Evolutionary conservation across 2,113 vertebrate genomes (phyloP).

Genomic region (Centrocercus urophasianus): DNA sequence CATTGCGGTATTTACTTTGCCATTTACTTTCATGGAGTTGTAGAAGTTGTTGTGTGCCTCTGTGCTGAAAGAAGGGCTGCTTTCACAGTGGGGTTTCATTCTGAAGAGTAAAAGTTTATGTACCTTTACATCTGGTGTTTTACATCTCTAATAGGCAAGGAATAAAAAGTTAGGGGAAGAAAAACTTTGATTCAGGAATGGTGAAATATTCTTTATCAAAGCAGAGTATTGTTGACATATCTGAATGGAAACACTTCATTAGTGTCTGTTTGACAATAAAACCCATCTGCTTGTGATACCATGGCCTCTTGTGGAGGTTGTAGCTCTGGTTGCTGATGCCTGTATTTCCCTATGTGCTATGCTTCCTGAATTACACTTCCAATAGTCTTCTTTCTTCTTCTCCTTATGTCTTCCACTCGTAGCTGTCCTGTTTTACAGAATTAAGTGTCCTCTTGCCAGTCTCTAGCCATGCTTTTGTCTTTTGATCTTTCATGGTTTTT

Average conservation of each 20-base stretch:
- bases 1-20: neutral
- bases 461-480: neutral
- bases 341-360: accelerated
- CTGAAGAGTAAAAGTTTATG: neutral
- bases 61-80: neutral
- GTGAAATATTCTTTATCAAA: slow-evolving; percentile 50
- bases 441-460: neutral
- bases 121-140: slow-evolving; percentile 6
- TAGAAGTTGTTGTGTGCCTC: neutral
- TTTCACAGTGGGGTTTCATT: neutral
- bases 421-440: neutral
- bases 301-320: neutral
- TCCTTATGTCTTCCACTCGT: neutral
- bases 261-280: slow-evolving; percentile 56
- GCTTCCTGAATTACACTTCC: accelerated
- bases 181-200: slow-evolving; percentile 14
- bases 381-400: neutral
- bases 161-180: neutral
- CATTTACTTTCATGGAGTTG: neutral
- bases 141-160: neutral
- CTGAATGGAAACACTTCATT: slow-evolving; percentile 54
- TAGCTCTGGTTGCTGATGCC: slow-evolving; percentile 22
- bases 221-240: slow-evolving; percentile 31
- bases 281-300: slow-evolving; percentile 8
- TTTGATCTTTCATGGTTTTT: neutral